These are phyloP conservation scores for Phaenicophaeus curvirostris DNA, from an alignment of 2,797 vertebrate species.

Conservation along the genomic window DNA sequence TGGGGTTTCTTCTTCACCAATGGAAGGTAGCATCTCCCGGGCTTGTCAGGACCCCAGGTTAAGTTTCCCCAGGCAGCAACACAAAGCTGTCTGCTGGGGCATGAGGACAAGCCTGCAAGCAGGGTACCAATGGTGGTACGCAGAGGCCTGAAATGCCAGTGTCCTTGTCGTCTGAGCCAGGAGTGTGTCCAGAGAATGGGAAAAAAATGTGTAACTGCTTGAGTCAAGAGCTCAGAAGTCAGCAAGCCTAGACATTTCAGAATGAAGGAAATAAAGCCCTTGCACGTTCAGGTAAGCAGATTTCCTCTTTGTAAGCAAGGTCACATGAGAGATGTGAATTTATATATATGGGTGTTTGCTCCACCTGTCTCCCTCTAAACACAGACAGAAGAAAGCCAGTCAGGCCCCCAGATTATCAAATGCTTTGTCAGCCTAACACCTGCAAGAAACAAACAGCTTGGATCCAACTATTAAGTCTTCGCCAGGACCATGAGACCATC, in stretches of 20 bases:
- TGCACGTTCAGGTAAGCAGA: fast-evolving
- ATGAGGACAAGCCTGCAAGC: background rate
- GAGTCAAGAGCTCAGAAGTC: background rate
- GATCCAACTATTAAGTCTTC: background rate
- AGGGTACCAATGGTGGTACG: background rate
- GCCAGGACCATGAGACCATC: background rate
- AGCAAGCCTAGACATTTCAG: background rate
- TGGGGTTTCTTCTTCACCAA: background rate
- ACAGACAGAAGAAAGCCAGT: background rate
- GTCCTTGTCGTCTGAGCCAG: background rate
- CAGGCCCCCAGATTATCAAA: background rate
- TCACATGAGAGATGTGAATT: background rate
- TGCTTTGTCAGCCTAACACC: background rate
- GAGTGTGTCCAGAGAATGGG: background rate
- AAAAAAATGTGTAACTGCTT: background rate
- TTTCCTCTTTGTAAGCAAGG: background rate
- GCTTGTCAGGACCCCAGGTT: background rate
- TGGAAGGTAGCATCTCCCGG: background rate
- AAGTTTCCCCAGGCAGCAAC: background rate
- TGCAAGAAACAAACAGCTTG: background rate
- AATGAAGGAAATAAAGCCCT: background rate
- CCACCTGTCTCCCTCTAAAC: background rate
- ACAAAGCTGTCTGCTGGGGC: background rate
- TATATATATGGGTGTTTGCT: background rate
- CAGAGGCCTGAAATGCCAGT: background rate